Evolutionary conservation across 1,140 invertebrate species (phyloP), one percentile per base, ranked within the genome.

Genomic region (Bombus confusus): DNA sequence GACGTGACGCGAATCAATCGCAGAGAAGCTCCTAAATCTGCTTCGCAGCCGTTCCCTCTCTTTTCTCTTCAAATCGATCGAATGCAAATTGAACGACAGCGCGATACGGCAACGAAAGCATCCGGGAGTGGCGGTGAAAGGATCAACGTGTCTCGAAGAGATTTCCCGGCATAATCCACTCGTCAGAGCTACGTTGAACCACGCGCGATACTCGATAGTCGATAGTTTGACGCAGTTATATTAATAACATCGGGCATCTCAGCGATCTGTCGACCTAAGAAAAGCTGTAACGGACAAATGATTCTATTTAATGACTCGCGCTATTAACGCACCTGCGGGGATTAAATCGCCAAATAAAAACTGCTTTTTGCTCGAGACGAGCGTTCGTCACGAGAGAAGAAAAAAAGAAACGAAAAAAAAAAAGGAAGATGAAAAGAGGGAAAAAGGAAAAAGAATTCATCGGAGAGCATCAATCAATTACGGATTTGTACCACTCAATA

Each of bases 121-220:
- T 34, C 9, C 71, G 59, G 79, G 78, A 85, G 69, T 81, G 84
- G 59, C 84, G 41, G 84, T 85, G 84, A 85, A 85, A 85, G 84
- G 84, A 85, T 57, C 78, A 74, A 81, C 75, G 84, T 52, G 47
- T 64, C 41, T 5, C 71, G 69, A 81, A 57, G 84, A 74, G 47
- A 69, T 80, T 80, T 62, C 83, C 64, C 62, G 43, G 69, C 43
- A 34, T 81, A 57, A 74, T 43, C 73, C 83, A 47, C 18, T 73
- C 64, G 77, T 47, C 39, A 8, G 1, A 41, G 22, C 5, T 6
- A 28, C n/a, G 47, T 57, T 34, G 37, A n/a, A 83, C 57, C 47
- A n/a, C 12, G 39, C 34, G 28, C 73, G 73, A 76, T 79, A 62
- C 37, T 34, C 66, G 76, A 84, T 72, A 79, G 31, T n/a, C 64